Percentiles rank a stretch among this genome's conserved stretches.
Evolutionary conservation across 2,888 invertebrate species (phyloP).

Genomic region (Taenaris catops): DNA sequence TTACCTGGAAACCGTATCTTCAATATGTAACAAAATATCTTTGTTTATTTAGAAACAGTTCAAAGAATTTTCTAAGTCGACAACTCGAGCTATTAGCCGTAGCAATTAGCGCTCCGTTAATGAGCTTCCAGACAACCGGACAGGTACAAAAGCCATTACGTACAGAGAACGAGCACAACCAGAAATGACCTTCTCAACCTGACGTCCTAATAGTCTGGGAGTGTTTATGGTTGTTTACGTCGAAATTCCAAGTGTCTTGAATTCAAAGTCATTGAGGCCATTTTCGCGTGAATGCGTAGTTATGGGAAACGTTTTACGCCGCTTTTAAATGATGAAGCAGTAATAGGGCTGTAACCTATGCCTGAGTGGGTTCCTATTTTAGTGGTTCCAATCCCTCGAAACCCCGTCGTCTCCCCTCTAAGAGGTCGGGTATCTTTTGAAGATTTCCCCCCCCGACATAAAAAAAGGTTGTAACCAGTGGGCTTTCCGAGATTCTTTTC

Average conservation of each 20-base stretch:
- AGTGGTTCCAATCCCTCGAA: too few relatives aligned
- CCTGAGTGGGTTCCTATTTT: too few relatives aligned
- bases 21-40: conserved; percentile 17
- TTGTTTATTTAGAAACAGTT: conserved; percentile 52
- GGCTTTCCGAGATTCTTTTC: too few relatives aligned
- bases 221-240: conserved; percentile 47
- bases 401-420: too few relatives aligned
- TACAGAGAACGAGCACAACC: conserved; percentile 26
- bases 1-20: conserved; percentile 10
- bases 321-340: neutral
- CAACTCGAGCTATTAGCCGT: conserved; percentile 62
- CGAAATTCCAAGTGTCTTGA: conserved; percentile 2
- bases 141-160: conserved; percentile 36
- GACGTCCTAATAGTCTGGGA: conserved; percentile 42
- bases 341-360: neutral
- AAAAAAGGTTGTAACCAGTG: too few relatives aligned
- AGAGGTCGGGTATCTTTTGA: too few relatives aligned
- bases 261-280: conserved; percentile 2
- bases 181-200: conserved; percentile 41
- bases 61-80: conserved; percentile 64
- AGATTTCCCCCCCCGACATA: too few relatives aligned
- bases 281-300: conserved; percentile 2
- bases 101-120: conserved; percentile 71
- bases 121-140: conserved; percentile 58
- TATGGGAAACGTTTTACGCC: conserved; percentile 3